A percentile compares a stretch with the other conserved stretches of the same genome.
phyloP scores from a whole-genome alignment of 1,140 invertebrate species.

The Lycorma delicatula region DNA sequence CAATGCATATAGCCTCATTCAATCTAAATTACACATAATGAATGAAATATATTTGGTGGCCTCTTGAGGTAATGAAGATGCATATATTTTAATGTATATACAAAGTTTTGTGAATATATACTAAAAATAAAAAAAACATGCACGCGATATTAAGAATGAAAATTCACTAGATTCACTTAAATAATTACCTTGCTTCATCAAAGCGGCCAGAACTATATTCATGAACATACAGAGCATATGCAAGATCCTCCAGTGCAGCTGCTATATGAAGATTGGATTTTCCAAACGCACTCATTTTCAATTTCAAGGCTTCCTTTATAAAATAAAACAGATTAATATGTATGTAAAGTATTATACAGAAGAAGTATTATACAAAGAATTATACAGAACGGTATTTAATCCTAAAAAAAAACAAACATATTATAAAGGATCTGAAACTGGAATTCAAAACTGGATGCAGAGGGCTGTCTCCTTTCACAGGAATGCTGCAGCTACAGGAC shows the following conservation, averaged over 20 bases:
- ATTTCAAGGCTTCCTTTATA: slow-evolving; percentile 59
- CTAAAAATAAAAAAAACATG: too few relatives aligned
- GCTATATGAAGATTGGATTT: slow-evolving; percentile 78
- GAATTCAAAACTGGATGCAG: too few relatives aligned
- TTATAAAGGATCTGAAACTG: slow-evolving; percentile 6
- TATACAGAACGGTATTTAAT: neutral
- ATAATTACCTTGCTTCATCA: slow-evolving; percentile 60
- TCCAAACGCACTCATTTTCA: slow-evolving; percentile 69
- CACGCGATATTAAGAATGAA: too few relatives aligned
- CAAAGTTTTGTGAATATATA: too few relatives aligned
- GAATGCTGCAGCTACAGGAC: too few relatives aligned
- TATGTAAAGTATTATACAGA: neutral
- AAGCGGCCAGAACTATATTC: slow-evolving; percentile 86
- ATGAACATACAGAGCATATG: slow-evolving; percentile 83
- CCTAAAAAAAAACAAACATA: neutral
- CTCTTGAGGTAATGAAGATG: too few relatives aligned
- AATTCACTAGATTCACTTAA: too few relatives aligned
- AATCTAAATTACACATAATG: too few relatives aligned
- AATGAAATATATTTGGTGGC: too few relatives aligned
- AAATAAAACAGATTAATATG: slow-evolving; percentile 19
- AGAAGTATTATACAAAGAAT: neutral
- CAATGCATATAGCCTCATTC: too few relatives aligned
- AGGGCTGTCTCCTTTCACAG: too few relatives aligned
- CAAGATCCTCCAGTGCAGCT: slow-evolving; percentile 78
- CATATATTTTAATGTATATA: too few relatives aligned